Percentiles rank a stretch among this genome's conserved stretches.
Evolutionary conservation across 2,113 vertebrate species (phyloP).

Genomic region (Peromyscus leucopus): DNA sequence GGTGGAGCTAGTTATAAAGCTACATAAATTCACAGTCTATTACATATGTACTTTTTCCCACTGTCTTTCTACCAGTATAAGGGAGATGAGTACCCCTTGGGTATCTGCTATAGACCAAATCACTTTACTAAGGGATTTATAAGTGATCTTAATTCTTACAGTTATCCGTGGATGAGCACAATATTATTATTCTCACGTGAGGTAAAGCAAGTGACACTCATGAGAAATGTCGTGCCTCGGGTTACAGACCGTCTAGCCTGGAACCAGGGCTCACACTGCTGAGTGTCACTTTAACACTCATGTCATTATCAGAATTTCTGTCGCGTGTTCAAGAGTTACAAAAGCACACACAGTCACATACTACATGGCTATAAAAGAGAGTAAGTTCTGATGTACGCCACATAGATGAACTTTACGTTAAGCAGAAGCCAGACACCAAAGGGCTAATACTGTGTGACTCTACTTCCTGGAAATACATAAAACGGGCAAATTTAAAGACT

Average conservation of each 20-base stretch:
- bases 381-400: conserved; percentile 13
- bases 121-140: neutral
- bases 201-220: neutral
- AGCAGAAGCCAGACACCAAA: neutral
- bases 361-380: neutral
- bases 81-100: neutral
- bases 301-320: conserved; percentile 8
- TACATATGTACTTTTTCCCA: neutral
- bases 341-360: neutral
- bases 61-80: conserved; percentile 3
- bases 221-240: neutral
- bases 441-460: neutral
- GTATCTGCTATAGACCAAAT: neutral
- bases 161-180: neutral
- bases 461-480: neutral
- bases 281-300: neutral
- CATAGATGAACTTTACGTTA: neutral
- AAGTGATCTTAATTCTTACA: conserved; percentile 15
- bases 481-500: conserved; percentile 17
- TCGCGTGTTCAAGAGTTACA: neutral
- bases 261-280: neutral
- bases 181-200: conserved; percentile 12
- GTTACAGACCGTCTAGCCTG: neutral
- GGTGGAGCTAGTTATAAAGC: neutral
- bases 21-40: conserved; percentile 9